Evolutionary conservation across 2,888 invertebrate genomes (phyloP), one percentile per base, ranked within the genome.

Genomic region (Lithophane ornitopus): DNA sequence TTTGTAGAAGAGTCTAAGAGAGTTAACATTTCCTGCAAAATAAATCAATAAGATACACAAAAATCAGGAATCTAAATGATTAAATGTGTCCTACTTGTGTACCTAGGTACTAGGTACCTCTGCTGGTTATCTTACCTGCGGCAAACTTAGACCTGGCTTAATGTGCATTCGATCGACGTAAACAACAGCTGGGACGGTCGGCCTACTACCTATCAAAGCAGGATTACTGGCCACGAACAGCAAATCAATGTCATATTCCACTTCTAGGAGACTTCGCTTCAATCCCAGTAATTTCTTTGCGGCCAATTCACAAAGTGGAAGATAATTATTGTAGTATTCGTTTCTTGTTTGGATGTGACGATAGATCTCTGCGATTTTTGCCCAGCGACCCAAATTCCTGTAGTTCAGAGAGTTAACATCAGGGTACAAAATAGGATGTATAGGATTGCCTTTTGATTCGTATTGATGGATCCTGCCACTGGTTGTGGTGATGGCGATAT

Each of bases 361-460:
- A 76, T 94, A 92, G 58, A 94, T 85, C 82, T 95, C 95, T 0
- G 86, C 78, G 16, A 94, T 63, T 83, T 93, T 95, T 71, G 95
- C 94, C 95, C 95, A 95, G 56, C 94, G 89, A 26, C 91, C 96
- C 77, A 97, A 85, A 79, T 96, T 93, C 67, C 93, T 91, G 76
- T 93, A 93, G 79, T 94, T 94, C 4, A 96, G 90, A 61, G 96
- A 90, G 80, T 97, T 94, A 1, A 96, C 93, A 85, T 97, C 97
- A 41, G 97, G 96, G 88, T 97, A 97, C 28, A 96, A 86, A 19
- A 95, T 89, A 0, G 97, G 97, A 91, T 97, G 96, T 6, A 93
- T 93, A 0, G 97, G 96, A 87, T 95, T 96, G 12, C 97, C 97
- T 78, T 97, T 95, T 0, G 96, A 92, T 89, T 96, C 96, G 76